Conservation (phyloP, 2,888 invertebrate species). For the Phaedon cochleariae region DNA sequence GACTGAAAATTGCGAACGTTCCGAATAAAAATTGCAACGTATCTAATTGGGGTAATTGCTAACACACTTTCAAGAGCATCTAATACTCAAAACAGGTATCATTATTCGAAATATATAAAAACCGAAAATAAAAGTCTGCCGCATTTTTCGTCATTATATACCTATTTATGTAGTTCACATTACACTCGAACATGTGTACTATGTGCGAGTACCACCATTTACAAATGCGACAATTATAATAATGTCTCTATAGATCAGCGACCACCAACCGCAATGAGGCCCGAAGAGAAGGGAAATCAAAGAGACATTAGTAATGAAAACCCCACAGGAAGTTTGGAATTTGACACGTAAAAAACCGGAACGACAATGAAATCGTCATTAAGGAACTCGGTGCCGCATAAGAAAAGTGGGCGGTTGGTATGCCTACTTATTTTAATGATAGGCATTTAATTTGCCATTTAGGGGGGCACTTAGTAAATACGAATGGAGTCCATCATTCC, state of each 20-base stretch:
- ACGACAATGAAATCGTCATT: constrained; percentile 31
- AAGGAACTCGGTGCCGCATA: constrained; percentile 10
- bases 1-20: background rate
- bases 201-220: background rate
- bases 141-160: background rate
- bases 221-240: constrained; percentile 10
- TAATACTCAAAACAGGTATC: background rate
- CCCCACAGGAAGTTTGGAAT: constrained; percentile 19
- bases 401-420: constrained; percentile 24
- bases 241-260: constrained; percentile 17
- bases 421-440: constrained; percentile 30
- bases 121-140: background rate
- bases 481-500: constrained; percentile 19
- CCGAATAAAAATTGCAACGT: background rate
- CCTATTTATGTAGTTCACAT: background rate
- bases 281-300: constrained; percentile 20
- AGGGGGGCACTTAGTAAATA: constrained; percentile 32
- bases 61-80: background rate
- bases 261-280: constrained; percentile 17
- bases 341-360: constrained; percentile 18
- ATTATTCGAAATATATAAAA: background rate
- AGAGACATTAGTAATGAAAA: constrained; percentile 21
- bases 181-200: background rate
- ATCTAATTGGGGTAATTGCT: background rate
- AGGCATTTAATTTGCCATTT: constrained; percentile 38